Evolutionary conservation across 2,888 invertebrate species (phyloP).

Genomic region (Tetanocera ferruginea): DNA sequence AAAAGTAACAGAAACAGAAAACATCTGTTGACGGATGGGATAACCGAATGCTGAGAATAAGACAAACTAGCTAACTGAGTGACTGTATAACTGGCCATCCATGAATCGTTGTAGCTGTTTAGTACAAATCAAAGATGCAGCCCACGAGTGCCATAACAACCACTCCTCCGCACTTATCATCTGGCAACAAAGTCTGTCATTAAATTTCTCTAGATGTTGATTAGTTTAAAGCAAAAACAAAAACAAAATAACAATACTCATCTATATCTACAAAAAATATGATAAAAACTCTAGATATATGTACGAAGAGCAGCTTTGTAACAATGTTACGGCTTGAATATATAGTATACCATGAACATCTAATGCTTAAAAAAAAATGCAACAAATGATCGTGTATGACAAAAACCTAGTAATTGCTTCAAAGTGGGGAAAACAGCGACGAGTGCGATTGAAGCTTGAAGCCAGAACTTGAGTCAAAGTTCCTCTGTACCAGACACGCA

Average conservation of each 20-base stretch:
- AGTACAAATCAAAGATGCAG: constrained; percentile 1
- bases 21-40: constrained; percentile 7
- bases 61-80: neutral
- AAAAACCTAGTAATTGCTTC: constrained; percentile 11
- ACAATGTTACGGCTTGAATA: neutral
- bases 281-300: neutral
- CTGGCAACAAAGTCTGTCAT: constrained; percentile 1
- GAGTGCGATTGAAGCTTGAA: neutral
- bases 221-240: constrained; percentile 13
- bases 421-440: neutral
- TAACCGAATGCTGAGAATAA: neutral
- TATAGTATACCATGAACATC: neutral
- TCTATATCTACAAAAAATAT: neutral
- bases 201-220: constrained; percentile 11
- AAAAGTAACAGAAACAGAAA: neutral
- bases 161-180: constrained; percentile 18
- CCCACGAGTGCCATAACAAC: neutral
- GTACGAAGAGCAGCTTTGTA: neutral
- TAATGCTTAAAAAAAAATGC: neutral
- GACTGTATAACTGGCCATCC: neutral
- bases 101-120: neutral
- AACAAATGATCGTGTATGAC: constrained; percentile 10
- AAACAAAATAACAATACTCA: constrained; percentile 7
- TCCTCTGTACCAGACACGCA: constrained; percentile 17
- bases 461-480: constrained; percentile 15